Base-by-base conservation (phyloP, 53 echinoderm and acorn worm genomes). In the Hippasteria phrygiana region DNA sequence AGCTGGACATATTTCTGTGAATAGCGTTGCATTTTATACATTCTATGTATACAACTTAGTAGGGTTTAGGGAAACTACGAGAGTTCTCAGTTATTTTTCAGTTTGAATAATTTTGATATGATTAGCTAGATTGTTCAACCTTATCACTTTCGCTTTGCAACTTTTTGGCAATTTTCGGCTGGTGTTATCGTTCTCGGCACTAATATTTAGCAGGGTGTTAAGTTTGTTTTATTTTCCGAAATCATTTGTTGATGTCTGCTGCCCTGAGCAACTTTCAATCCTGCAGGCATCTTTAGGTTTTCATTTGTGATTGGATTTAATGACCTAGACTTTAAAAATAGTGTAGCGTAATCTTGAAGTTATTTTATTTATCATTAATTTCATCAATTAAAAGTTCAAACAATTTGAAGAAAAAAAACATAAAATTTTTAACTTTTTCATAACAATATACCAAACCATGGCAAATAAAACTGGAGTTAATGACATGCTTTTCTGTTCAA, bases 201-300 rank as follows among this genome's bases (percentile, higher is more conserved):
- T 73, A 20, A 14, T 12, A 42, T n/a, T 73, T 73, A 40, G 43
- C 73, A 73, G 73, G 73, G 73, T 73, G 42, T 73, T 13, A 42
- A 41, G 8, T 62, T 14, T 20, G n/a, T 20, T 42, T 40, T 66
- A 16, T 42, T 41, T 40, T 73, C 4, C 1, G 36, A 35, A 10
- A 16, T 34, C 16, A 8, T 66, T 66, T 33, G 67, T 66, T 66
- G 24, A 34, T 34, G 9, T 66, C 34, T 73, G 14, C 71, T 70
- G 71, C 17, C 1, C 36, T 70, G 18, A 11, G 18, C 17, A 22
- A 22, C 12, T 62, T 62, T 62, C 18, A 20, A 9, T 11, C 18
- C 5, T 62, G 4, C 62, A 14, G 18, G 9, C 7, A 4, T 5
- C 24, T 31, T 4, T 3, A 66, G 35, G 67, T 66, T 66, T 29